Evolutionary conservation across 2,797 vertebrate species (phyloP).

Genomic region (Gephyroberyx darwinii): DNA sequence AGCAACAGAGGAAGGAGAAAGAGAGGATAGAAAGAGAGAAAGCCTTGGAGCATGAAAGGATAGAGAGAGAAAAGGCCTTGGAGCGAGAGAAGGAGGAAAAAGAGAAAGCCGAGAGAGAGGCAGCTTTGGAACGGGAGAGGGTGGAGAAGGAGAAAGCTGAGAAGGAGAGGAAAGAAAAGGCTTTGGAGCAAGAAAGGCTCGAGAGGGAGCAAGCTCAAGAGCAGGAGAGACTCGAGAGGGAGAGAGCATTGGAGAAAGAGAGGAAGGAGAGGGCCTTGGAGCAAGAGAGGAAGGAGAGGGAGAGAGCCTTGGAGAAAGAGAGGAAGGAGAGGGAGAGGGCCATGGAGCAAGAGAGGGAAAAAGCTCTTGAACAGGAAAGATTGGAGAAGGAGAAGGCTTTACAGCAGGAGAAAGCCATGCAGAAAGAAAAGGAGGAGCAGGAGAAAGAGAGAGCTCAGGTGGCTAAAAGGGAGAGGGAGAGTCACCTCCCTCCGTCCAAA

Average conservation of each 20-base stretch:
- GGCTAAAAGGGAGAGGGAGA: constrained; percentile 71
- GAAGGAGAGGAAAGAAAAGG: too few relatives aligned
- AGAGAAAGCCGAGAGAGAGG: constrained; percentile 18
- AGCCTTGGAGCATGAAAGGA: constrained; percentile 44
- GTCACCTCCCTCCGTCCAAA: constrained; percentile 74
- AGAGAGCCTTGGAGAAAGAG: constrained; percentile 35
- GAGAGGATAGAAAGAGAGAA: too few relatives aligned
- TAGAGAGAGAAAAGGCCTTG: constrained; percentile 34
- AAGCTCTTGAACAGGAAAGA: constrained; percentile 25
- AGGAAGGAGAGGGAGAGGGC: constrained; percentile 28
- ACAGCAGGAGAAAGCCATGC: constrained; percentile 5
- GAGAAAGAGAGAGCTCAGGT: constrained; percentile 55
- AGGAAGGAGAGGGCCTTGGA: constrained; percentile 55
- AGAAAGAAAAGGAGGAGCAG: constrained; percentile 2
- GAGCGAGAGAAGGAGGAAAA: constrained; percentile 42
- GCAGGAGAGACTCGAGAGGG: constrained; percentile 59
- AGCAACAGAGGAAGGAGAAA: too few relatives aligned
- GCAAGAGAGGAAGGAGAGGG: constrained; percentile 55
- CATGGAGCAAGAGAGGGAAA: constrained; percentile 20
- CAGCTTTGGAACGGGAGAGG: constrained; percentile 25
- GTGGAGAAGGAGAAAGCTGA: constrained; percentile 32
- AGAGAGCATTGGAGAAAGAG: constrained; percentile 52
- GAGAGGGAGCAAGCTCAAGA: constrained; percentile 34
- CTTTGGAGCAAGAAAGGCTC: constrained; percentile 24
- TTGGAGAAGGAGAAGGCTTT: constrained; percentile 19